phyloP scores from a whole-genome alignment of 1,140 invertebrate species.

The Bombyx mandarina region DNA sequence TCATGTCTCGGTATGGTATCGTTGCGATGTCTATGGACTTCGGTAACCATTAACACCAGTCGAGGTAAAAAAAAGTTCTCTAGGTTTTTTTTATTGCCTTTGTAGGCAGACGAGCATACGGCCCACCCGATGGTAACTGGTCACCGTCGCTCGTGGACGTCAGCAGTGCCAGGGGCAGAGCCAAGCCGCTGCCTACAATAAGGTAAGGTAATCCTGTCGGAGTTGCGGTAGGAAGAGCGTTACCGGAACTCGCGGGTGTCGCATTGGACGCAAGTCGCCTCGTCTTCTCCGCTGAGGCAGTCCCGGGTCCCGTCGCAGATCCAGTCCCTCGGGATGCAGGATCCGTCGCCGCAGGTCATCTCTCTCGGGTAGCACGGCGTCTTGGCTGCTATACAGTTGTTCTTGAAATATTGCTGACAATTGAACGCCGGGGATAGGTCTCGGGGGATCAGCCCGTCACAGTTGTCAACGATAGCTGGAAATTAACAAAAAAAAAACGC shows the following conservation, averaged over 20 bases:
- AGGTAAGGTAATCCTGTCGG: too few relatives aligned
- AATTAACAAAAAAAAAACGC: slow-evolving; percentile 2
- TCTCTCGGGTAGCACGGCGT: slow-evolving; percentile 71
- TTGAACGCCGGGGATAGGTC: slow-evolving; percentile 72
- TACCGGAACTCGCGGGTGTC: slow-evolving; percentile 71
- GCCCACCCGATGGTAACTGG: too few relatives aligned
- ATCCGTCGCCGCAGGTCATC: slow-evolving; percentile 75
- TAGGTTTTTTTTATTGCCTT: too few relatives aligned
- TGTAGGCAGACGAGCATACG: too few relatives aligned
- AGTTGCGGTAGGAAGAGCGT: background rate
- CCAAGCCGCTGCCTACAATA: too few relatives aligned
- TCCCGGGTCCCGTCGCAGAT: slow-evolving; percentile 79
- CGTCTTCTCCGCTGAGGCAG: slow-evolving; percentile 77
- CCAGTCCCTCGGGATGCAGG: slow-evolving; percentile 75
- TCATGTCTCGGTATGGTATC: too few relatives aligned
- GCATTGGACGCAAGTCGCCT: slow-evolving; percentile 73
- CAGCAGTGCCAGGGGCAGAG: too few relatives aligned
- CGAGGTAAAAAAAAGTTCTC: too few relatives aligned
- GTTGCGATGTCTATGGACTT: too few relatives aligned
- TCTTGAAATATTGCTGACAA: slow-evolving; percentile 73
- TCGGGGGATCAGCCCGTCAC: slow-evolving; percentile 72
- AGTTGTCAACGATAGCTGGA: slow-evolving; percentile 70
- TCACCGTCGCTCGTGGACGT: too few relatives aligned
- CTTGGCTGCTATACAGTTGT: slow-evolving; percentile 56
- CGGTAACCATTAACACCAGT: too few relatives aligned